Evolutionary conservation across 2,888 invertebrate genomes (phyloP), one percentile per base, ranked within the genome.

Genomic region (Amphiduros pacificus): DNA sequence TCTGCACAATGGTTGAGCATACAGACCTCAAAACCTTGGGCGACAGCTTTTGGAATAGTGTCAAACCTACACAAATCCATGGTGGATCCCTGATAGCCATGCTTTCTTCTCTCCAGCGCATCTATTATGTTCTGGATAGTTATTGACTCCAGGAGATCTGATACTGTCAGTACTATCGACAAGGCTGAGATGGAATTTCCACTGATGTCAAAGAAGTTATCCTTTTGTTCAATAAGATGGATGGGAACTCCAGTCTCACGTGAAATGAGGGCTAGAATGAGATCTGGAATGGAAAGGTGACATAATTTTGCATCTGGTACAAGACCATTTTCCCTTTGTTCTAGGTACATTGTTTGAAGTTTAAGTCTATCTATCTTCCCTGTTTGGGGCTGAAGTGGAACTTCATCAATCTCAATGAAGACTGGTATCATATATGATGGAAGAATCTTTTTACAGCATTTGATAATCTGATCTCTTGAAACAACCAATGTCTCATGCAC

Each of bases 281-380:
- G 17, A 9, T 40, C 11, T 31, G 48, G 40, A 32, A 59, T 64
- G 26, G 58, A 61, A 28, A 59, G 62, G 2, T 62, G 44, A 17
- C 56, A 36, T 17, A 54, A 41, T 11, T 62, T 28, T 31, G 62
- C 64, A 26, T 29, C n/a, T 4, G 64, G 59, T 26, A 59, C 62
- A 29, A 62, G 61, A 20, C 64, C 24, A 40, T 62, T 59, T 32
- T 55, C 62, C n/a, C 51, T 31, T 20, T 49, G 51, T 32, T 62
- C 62, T n/a, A n/a, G n/a, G 36, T 61, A 61, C 24, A 66, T 14
- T 29, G 52, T 50, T 24, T 57, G 31, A 31, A 94, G 80, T 0
- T 88, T 84, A 76, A 93, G 92, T 36, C 93, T 85, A 81, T 94
- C 93, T 44, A 44, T 22, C 44, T 44, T 44, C 22, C 44, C 44